Conservation (phyloP, 2,888 invertebrate species). For the Colostygia pectinataria region DNA sequence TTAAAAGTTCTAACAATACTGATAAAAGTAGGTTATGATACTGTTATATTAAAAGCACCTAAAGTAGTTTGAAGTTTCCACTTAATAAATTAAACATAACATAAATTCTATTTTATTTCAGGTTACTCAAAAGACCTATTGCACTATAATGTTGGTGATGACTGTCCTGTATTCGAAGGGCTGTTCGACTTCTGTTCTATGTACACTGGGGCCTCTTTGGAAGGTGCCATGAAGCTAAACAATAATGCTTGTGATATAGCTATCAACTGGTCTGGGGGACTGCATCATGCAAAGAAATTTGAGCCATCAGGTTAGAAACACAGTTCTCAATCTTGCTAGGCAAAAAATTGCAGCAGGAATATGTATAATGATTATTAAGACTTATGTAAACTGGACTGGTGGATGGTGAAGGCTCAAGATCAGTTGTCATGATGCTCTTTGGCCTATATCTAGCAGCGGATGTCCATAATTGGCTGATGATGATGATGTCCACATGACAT, state of each 20-base stretch:
- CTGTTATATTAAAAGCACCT: too few relatives aligned
- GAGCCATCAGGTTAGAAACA: conserved; percentile 91
- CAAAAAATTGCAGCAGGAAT: neutral
- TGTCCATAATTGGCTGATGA: too few relatives aligned
- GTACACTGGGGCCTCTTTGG: conserved; percentile 99
- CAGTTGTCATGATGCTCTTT: too few relatives aligned
- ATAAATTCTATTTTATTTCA: conserved; percentile 41
- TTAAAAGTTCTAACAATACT: too few relatives aligned
- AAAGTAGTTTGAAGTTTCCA: too few relatives aligned
- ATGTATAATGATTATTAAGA: too few relatives aligned
- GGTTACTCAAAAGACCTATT: conserved; percentile 95
- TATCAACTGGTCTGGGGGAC: conserved; percentile 99
- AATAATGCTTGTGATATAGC: conserved; percentile 98
- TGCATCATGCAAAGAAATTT: conserved; percentile 99
- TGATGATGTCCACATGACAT: too few relatives aligned
- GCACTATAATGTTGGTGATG: conserved; percentile 99
- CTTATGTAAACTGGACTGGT: too few relatives aligned
- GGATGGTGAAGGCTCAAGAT: too few relatives aligned
- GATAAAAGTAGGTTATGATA: too few relatives aligned
- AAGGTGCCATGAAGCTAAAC: conserved; percentile 98
- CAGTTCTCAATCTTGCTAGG: neutral
- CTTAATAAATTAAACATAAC: too few relatives aligned
- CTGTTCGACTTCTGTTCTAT: conserved; percentile 98
- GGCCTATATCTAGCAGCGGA: too few relatives aligned
- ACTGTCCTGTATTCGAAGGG: conserved; percentile 97